These are phyloP conservation scores for Kryptolebias marmoratus DNA, from an alignment of 2,113 vertebrate species.

Conservation along the genomic window DNA sequence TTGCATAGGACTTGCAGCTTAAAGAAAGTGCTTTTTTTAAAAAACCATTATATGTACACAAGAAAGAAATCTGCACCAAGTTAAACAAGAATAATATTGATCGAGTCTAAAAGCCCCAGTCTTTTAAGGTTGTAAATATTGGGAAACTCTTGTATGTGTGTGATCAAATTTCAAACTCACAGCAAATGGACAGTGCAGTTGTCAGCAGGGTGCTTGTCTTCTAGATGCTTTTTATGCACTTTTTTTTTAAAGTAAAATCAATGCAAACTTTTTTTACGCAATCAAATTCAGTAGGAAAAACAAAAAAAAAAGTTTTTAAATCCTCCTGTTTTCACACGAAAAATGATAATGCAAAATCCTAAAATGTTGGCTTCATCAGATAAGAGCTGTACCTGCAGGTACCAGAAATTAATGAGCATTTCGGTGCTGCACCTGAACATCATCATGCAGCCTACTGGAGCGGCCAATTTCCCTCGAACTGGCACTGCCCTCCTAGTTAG, in stretches of 20 bases:
- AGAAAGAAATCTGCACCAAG: background rate
- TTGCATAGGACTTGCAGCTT: no score
- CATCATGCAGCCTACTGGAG: constrained; percentile 51
- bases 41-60: no score
- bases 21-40: no score
- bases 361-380: constrained; percentile 47
- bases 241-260: background rate
- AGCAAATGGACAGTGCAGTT: background rate
- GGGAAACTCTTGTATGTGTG: background rate
- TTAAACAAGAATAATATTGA: background rate
- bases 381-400: constrained; percentile 48
- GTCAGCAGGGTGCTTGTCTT: background rate
- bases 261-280: constrained; percentile 19
- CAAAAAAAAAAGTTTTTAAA: constrained; percentile 24
- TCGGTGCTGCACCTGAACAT: constrained; percentile 67
- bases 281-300: background rate
- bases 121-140: background rate
- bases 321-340: constrained; percentile 33
- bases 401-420: constrained; percentile 69
- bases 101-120: background rate
- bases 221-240: constrained; percentile 1
- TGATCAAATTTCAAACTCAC: constrained; percentile 22
- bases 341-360: constrained; percentile 41
- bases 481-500: constrained; percentile 68
- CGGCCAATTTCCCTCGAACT: constrained; percentile 63